Evolutionary conservation across 2,888 invertebrate genomes (phyloP).

Genomic region (Ceratothoa steindachneri): DNA sequence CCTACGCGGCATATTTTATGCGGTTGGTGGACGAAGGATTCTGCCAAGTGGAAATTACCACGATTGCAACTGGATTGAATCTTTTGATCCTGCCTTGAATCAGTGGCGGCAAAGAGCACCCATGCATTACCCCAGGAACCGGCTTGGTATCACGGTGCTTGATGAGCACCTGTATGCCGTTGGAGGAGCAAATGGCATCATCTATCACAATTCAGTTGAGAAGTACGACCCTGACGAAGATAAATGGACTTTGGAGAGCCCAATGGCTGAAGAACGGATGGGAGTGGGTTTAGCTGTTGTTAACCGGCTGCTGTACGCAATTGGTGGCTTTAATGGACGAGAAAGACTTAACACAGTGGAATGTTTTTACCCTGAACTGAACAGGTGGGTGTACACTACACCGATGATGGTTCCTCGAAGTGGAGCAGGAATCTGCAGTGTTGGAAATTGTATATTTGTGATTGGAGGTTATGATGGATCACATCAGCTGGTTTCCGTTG

Average conservation of each 20-base stretch:
- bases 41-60: slow-evolving; percentile 70
- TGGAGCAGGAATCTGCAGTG: slow-evolving; percentile 74
- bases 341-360: slow-evolving; percentile 73
- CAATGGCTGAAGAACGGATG: slow-evolving; percentile 60
- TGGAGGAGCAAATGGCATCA: slow-evolving; percentile 80
- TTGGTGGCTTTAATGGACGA: slow-evolving; percentile 83
- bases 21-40: slow-evolving; percentile 87
- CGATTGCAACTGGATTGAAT: slow-evolving; percentile 63
- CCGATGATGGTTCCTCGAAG: slow-evolving; percentile 74
- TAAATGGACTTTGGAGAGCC: slow-evolving; percentile 63
- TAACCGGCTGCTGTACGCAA: slow-evolving; percentile 67
- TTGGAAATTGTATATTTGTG: slow-evolving; percentile 84
- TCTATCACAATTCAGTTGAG: slow-evolving; percentile 83
- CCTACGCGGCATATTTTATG: slow-evolving; percentile 70
- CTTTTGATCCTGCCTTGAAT: slow-evolving; percentile 78
- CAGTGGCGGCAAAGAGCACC: slow-evolving; percentile 75
- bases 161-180: slow-evolving; percentile 86
- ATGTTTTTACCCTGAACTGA: slow-evolving; percentile 89
- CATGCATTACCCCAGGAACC: slow-evolving; percentile 78
- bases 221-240: slow-evolving; percentile 86
- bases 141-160: slow-evolving; percentile 91
- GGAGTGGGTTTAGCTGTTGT: slow-evolving; percentile 65
- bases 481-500: slow-evolving; percentile 75
- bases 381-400: slow-evolving; percentile 71
- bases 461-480: slow-evolving; percentile 89